Evolutionary conservation across 2,797 vertebrate species (phyloP).

Genomic region (Karalla daura): DNA sequence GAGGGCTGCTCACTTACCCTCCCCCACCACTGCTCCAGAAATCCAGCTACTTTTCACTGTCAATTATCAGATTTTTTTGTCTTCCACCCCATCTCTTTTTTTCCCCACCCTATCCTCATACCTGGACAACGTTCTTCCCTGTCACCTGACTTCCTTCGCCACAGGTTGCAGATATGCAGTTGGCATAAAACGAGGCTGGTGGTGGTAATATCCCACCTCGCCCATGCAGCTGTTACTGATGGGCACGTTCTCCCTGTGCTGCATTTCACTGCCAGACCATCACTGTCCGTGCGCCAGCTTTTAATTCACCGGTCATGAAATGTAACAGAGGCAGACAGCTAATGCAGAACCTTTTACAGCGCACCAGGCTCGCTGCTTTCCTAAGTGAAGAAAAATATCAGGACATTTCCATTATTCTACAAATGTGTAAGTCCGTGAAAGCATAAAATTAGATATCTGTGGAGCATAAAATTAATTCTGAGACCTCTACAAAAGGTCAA

Average conservation of each 20-base stretch:
- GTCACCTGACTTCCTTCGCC: no score
- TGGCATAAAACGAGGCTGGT: no score
- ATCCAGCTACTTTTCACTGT: no score
- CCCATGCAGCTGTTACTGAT: no score
- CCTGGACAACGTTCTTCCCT: no score
- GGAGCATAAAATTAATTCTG: constrained; percentile 83
- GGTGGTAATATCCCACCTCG: no score
- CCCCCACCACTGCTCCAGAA: no score
- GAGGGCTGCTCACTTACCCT: no score
- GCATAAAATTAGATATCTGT: constrained; percentile 82
- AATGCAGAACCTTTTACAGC: constrained; percentile 44
- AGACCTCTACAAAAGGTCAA: constrained; percentile 81
- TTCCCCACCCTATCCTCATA: no score
- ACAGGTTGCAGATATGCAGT: no score
- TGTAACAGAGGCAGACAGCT: constrained; percentile 53
- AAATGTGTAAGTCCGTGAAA: constrained; percentile 78
- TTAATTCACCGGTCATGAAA: constrained; percentile 37
- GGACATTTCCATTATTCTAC: constrained; percentile 77
- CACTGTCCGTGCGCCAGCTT: constrained; percentile 35
- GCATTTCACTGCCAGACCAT: constrained; percentile 37
- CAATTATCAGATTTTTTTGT: no score
- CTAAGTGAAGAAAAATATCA: constrained; percentile 65
- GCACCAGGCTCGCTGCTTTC: constrained; percentile 50
- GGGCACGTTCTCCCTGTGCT: constrained; percentile 6
- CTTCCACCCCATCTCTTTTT: no score